phyloP scores from a whole-genome alignment of 2,113 vertebrate genomes.

The Ploceus nigricollis region DNA sequence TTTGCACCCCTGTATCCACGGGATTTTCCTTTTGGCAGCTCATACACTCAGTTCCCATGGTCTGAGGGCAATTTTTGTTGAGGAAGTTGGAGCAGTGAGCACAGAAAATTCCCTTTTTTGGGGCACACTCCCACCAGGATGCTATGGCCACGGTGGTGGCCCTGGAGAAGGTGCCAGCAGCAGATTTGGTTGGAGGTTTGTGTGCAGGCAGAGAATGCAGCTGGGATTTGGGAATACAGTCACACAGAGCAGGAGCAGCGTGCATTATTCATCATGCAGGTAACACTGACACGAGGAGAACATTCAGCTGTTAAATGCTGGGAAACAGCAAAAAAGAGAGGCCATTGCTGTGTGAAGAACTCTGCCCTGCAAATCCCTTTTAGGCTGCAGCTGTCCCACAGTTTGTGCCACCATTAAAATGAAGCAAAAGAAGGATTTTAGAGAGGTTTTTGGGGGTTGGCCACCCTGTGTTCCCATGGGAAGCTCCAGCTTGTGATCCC shows the following conservation, averaged over 20 bases:
- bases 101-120: neutral
- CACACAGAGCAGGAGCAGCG: neutral
- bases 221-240: neutral
- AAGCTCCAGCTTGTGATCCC: neutral
- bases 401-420: neutral
- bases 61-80: neutral
- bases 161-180: neutral
- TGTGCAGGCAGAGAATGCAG: neutral
- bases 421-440: neutral
- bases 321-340: neutral
- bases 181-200: neutral
- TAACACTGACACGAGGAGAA: neutral
- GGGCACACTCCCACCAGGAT: neutral
- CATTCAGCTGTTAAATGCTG: neutral
- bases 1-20: accelerated
- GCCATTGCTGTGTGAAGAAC: neutral
- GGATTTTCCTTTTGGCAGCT: neutral
- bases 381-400: neutral
- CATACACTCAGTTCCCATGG: too few relatives aligned
- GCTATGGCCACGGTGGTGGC: neutral
- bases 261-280: constrained; percentile 36
- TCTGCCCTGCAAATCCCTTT: neutral
- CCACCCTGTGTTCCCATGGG: accelerated
- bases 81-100: neutral
- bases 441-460: accelerated